These are phyloP conservation scores for Drosophila setosimentum DNA, from an alignment of 2,888 invertebrate genomes.

Conservation along the genomic window DNA sequence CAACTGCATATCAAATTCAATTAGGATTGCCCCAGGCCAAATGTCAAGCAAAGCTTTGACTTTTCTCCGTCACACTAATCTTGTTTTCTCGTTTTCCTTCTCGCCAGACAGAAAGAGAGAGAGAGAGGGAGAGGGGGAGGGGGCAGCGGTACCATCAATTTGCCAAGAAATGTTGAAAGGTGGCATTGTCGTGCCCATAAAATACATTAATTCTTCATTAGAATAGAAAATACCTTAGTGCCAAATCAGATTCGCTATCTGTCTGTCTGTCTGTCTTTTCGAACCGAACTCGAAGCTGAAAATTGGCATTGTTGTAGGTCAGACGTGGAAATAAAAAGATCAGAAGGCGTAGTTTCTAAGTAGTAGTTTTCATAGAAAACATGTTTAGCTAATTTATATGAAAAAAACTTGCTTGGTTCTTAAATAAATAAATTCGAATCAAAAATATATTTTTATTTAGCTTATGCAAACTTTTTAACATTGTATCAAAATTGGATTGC, in stretches of 20 bases:
- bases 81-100: constrained; percentile 8
- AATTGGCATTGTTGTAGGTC: neutral
- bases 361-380: neutral
- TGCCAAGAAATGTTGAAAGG: constrained; percentile 12
- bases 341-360: neutral
- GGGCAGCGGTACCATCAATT: constrained; percentile 4
- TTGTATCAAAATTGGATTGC: neutral
- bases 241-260: constrained; percentile 1
- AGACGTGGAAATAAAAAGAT: neutral
- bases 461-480: neutral
- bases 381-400: neutral
- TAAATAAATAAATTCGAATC: too few relatives aligned
- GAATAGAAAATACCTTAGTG: neutral
- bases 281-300: neutral
- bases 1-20: constrained; percentile 66
- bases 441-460: too few relatives aligned
- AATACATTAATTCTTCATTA: constrained; percentile 27
- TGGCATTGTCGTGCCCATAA: constrained; percentile 19
- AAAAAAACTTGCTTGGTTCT: too few relatives aligned
- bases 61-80: constrained; percentile 25
- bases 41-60: constrained; percentile 50
- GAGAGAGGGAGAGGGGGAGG: too few relatives aligned
- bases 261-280: neutral
- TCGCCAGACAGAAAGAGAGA: neutral
- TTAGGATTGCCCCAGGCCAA: constrained; percentile 37